Evolutionary conservation across 2,797 vertebrate genomes (phyloP), one percentile per base, ranked within the genome.

Genomic region (Brachymystax lenok): DNA sequence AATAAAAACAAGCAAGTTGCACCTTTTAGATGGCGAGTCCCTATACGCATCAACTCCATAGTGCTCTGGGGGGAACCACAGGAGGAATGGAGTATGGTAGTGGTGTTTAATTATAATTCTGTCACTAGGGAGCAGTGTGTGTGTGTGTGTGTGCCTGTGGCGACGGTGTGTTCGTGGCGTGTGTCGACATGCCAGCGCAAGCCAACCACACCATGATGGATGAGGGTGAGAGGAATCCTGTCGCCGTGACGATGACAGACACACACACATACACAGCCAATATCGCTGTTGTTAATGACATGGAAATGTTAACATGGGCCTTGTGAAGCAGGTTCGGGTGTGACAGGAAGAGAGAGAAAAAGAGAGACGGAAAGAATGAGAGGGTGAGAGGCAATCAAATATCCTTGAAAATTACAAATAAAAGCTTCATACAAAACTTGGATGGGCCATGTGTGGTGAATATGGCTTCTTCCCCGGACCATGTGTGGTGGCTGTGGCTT

Each of bases 161-260:
- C 78, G 78, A 79, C 24, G 74, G 61, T 77, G 77, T 80, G 73
- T 82, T 87, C 66, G 82, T 72, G 50, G 74, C 77, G 80, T 83
- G 86, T 82, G 85, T 84, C 75, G 89, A 87, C 89, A 86, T 88
- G 87, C 87, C 87, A 90, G 89, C 87, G 86, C 84, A 83, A 90
- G 85, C 87, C 88, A 83, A 86, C 89, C 81, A 80, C 83, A 85
- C 85, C 88, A 90, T 90, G 91, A 93, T 93, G 83, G 87, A 93
- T 92, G 90, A 92, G 85, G 80, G 74, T 77, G 78, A 78, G 80
- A 76, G 72, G 79, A 89, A 86, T 87, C 79, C 83, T 61, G 75
- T 82, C 80, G 81, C 83, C 82, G 75, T 78, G 17, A 46, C 82
- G 79, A 67, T 83, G 82, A 90, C 82, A 59, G 71, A 17, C 13